Percentiles rank a stretch among this genome's conserved stretches.
Evolutionary conservation across 1,140 invertebrate genomes (phyloP).

Genomic region (Pachypeltis micranthus): DNA sequence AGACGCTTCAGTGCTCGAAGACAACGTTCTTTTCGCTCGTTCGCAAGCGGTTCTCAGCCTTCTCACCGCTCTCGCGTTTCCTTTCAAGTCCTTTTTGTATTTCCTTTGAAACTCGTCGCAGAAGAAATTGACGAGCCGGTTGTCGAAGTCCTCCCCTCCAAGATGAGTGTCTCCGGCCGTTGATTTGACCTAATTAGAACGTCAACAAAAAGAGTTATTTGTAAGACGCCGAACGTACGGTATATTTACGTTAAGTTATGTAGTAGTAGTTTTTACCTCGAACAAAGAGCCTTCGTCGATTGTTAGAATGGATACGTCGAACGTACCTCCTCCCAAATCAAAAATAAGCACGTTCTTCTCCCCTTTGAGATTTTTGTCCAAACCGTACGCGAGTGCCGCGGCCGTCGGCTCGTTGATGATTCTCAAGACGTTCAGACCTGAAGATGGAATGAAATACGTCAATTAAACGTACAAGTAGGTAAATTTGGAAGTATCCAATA

Average conservation of each 20-base stretch:
- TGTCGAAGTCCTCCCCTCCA: no score
- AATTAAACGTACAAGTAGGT: no score
- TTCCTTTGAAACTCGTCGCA: conserved; percentile 42
- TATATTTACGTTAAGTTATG: no score
- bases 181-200: conserved; percentile 58
- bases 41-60: conserved; percentile 51
- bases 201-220: no score
- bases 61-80: conserved; percentile 37
- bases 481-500: no score
- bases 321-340: conserved; percentile 96
- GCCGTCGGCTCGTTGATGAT: conserved; percentile 74
- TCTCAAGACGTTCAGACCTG: conserved; percentile 65
- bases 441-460: no score
- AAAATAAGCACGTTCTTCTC: no score
- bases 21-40: conserved; percentile 67
- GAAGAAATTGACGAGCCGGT: conserved; percentile 70
- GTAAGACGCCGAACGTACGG: no score
- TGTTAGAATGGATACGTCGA: conserved; percentile 93
- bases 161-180: conserved; percentile 55
- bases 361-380: conserved; percentile 71
- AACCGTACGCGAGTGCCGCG: conserved; percentile 69
- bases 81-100: conserved; percentile 39
- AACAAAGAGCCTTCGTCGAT: no score
- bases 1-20: conserved; percentile 52
- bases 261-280: no score